phyloP scores from a whole-genome alignment of 2,797 vertebrate species.

The Epinephelus coioides region DNA sequence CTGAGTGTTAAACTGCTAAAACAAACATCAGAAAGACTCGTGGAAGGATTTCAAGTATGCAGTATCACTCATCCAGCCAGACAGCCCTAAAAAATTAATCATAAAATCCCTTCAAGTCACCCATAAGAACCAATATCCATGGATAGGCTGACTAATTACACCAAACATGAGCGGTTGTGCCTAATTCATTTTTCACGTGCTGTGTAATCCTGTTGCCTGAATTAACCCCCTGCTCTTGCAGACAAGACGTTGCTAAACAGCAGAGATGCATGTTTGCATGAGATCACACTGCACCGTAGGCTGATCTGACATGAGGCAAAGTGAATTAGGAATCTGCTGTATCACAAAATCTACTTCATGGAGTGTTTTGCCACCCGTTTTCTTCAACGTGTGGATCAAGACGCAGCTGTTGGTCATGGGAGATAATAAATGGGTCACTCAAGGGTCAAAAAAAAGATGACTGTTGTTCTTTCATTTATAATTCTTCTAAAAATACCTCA shows the following conservation, averaged over 20 bases:
- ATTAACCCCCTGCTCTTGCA: conserved; percentile 51
- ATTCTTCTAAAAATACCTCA: neutral
- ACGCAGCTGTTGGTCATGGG: neutral
- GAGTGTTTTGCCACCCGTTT: neutral
- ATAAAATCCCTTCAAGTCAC: conserved; percentile 60
- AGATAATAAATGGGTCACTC: neutral
- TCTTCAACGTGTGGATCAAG: neutral
- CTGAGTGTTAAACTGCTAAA: conserved; percentile 48
- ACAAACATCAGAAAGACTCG: conserved; percentile 57
- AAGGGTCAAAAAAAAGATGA: conserved; percentile 8
- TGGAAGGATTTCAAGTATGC: conserved; percentile 54
- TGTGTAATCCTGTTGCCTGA: conserved; percentile 67
- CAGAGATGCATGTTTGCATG: conserved; percentile 33
- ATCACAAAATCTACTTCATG: conserved; percentile 31
- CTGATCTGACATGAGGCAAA: conserved; percentile 37
- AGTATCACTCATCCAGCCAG: conserved; percentile 48
- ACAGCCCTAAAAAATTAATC: conserved; percentile 44
- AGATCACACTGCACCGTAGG: conserved; percentile 33
- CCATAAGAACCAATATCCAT: conserved; percentile 47
- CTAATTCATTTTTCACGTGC: conserved; percentile 67
- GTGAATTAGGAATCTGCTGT: conserved; percentile 36
- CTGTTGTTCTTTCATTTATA: neutral
- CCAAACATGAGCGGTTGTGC: conserved; percentile 53
- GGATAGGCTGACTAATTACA: conserved; percentile 62
- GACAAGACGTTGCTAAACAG: conserved; percentile 51